Conservation (phyloP, 2,797 vertebrate genomes). For the Cetoscarus ocellatus region DNA sequence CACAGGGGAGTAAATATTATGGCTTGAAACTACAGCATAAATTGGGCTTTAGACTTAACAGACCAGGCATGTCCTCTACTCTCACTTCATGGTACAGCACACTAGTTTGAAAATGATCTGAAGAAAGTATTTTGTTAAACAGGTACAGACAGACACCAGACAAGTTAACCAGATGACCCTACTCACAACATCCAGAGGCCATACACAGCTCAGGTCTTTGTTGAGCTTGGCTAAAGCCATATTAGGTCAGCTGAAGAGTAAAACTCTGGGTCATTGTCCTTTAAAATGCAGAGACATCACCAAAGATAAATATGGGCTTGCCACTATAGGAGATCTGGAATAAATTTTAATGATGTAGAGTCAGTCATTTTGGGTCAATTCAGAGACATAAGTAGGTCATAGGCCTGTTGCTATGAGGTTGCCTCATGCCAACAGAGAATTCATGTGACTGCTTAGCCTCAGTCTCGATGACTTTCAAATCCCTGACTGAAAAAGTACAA, state of each 20-base stretch:
- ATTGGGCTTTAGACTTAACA: too few species aligned
- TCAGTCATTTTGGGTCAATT: constrained; percentile 10
- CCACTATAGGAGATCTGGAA: neutral
- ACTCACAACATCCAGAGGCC: neutral
- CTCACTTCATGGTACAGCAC: too few species aligned
- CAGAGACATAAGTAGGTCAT: constrained; percentile 45
- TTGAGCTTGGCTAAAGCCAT: neutral
- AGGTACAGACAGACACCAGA: neutral
- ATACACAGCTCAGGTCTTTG: neutral
- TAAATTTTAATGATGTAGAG: constrained; percentile 1
- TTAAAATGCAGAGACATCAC: constrained; percentile 3
- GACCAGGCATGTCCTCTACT: too few species aligned
- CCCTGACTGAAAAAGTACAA: constrained; percentile 7
- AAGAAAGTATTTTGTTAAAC: neutral
- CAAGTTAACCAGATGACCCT: neutral
- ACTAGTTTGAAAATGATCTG: too few species aligned
- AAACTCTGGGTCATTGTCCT: neutral
- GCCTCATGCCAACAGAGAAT: constrained; percentile 36
- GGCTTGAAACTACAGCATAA: too few species aligned
- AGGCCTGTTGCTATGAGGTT: constrained; percentile 36
- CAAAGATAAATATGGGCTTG: neutral
- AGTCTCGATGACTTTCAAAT: neutral
- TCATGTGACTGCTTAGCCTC: constrained; percentile 32
- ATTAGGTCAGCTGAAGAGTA: neutral
- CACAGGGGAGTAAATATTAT: too few species aligned